phyloP scores from a whole-genome alignment of 2,797 vertebrate genomes.

The Caiman crocodilus region DNA sequence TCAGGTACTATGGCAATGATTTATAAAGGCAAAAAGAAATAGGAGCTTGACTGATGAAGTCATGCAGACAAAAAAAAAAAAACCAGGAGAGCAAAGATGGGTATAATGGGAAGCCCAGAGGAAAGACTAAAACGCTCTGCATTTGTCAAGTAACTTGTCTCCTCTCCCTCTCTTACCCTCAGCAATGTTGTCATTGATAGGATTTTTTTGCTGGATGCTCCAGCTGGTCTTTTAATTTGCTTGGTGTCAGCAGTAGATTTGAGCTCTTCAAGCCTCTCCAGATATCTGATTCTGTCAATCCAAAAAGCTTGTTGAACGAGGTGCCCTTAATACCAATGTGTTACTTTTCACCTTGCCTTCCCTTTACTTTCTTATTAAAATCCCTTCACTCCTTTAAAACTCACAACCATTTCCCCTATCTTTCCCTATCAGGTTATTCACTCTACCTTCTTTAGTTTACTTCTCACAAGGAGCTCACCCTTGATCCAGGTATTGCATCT shows the following conservation, averaged over 20 bases:
- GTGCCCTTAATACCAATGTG: not conserved
- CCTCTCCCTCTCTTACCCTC: not conserved
- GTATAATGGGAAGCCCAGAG: not conserved
- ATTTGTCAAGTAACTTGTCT: not conserved
- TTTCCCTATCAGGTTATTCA: not conserved
- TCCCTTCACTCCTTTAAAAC: slow-evolving; percentile 18
- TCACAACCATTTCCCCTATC: not conserved
- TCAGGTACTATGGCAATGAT: not conserved
- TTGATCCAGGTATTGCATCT: not conserved
- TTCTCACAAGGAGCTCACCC: slow-evolving; percentile 5
- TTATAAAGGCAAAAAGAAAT: accelerated
- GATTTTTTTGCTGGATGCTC: not conserved
- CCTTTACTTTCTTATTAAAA: not conserved
- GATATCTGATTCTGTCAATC: not conserved
- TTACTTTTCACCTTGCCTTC: not conserved
- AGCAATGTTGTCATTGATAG: not conserved
- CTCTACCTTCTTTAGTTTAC: not conserved
- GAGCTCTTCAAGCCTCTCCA: not conserved
- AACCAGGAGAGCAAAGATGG: not conserved
- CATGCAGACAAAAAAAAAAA: not conserved
- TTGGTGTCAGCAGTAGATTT: not conserved
- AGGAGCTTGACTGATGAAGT: not conserved
- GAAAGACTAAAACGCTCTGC: not conserved
- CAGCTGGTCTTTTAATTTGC: not conserved
- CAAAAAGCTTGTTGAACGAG: not conserved